These are phyloP conservation scores for Cassiopea andromeda DNA, from an alignment of 30 jellyfish, hydroid and myxozoan species.

Conservation along the genomic window DNA sequence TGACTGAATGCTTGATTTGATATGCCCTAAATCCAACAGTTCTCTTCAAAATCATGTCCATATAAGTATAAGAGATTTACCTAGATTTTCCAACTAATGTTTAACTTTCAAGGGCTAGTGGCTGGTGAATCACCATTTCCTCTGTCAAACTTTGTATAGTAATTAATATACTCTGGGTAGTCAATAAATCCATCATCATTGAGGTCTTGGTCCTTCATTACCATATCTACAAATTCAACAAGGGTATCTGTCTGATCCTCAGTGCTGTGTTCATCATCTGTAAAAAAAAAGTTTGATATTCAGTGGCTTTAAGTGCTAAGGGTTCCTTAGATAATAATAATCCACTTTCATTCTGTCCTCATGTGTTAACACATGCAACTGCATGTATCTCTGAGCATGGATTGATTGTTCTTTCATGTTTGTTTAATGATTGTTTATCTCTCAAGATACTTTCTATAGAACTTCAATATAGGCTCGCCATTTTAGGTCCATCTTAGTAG, in stretches of 20 bases:
- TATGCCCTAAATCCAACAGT: not conserved
- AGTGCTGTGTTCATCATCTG: slow-evolving; percentile 42
- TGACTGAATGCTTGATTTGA: not conserved
- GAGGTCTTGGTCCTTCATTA: slow-evolving; percentile 93
- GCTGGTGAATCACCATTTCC: slow-evolving; percentile 21
- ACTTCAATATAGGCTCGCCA: no score
- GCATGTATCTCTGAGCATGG: no score
- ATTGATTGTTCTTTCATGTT: no score
- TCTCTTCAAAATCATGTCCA: not conserved
- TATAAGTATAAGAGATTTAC: not conserved
- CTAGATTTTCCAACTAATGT: not conserved
- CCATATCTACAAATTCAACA: slow-evolving; percentile 97
- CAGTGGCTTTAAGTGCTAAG: not conserved
- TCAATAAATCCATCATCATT: slow-evolving; percentile 95
- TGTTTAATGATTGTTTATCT: no score
- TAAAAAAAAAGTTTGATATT: not conserved
- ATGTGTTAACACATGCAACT: no score
- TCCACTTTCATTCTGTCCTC: not conserved
- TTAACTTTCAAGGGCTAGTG: not conserved
- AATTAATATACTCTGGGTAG: slow-evolving; percentile 94
- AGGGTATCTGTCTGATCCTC: slow-evolving; percentile 89
- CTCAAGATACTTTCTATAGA: no score
- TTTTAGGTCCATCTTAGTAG: no score
- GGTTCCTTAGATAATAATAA: not conserved
- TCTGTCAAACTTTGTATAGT: slow-evolving; percentile 87